A percentile compares a stretch with the other conserved stretches of the same genome.
Evolutionary conservation across 2,888 invertebrate genomes (phyloP).

Genomic region (Anodontia alba): DNA sequence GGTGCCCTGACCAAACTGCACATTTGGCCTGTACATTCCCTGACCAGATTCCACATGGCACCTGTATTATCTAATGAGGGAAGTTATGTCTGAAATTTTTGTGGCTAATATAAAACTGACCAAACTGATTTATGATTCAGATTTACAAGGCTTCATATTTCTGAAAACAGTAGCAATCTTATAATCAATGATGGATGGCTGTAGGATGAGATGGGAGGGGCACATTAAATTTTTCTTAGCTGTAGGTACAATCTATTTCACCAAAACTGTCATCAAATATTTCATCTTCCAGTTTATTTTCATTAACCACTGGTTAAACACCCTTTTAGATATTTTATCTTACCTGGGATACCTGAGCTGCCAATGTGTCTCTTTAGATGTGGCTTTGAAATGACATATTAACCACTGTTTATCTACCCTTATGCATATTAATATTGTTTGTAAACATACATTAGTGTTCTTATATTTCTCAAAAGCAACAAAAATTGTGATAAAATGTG

Average conservation of each 20-base stretch:
- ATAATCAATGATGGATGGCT: neutral
- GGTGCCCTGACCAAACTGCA: no score
- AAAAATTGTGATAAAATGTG: neutral
- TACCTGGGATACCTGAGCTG: neutral
- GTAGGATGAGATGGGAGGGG: neutral
- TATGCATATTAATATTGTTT: conserved; percentile 16
- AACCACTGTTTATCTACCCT: conserved; percentile 7
- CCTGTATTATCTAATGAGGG: no score
- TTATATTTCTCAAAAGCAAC: conserved; percentile 1
- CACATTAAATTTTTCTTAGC: neutral
- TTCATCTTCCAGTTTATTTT: neutral
- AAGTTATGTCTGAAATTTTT: no score
- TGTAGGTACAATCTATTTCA: conserved; percentile 4
- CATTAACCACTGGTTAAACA: neutral
- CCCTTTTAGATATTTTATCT: conserved; percentile 1
- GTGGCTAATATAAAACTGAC: no score
- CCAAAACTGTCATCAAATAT: conserved; percentile 5
- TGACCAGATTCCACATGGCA: no score
- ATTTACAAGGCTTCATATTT: no score
- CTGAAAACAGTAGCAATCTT: no score
- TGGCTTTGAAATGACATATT: conserved; percentile 9
- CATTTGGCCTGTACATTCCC: no score
- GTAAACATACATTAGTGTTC: conserved; percentile 6
- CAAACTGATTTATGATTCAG: no score
- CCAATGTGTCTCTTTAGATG: conserved; percentile 2